Conservation (phyloP, 2,888 invertebrate genomes). For the Petrolisthes cinctipes region DNA sequence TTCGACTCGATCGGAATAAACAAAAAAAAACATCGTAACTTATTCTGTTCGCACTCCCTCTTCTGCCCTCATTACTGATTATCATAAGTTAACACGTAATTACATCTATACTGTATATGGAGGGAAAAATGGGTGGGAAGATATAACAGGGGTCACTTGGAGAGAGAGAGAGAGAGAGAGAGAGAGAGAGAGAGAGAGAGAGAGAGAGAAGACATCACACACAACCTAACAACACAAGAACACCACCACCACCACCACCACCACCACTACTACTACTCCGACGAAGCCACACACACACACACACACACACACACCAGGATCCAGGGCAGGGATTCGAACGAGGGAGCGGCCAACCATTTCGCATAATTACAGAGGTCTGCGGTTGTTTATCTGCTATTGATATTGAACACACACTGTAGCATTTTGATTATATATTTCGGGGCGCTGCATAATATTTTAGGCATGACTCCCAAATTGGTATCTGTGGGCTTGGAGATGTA, state of each 20-base stretch:
- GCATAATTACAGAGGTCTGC: conserved; percentile 50
- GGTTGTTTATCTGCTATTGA: conserved; percentile 60
- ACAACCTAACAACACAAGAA: conserved; percentile 14
- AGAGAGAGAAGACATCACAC: conserved; percentile 2
- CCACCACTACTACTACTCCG: conserved; percentile 16
- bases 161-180: background rate
- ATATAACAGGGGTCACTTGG: background rate
- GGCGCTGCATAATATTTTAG: conserved; percentile 58
- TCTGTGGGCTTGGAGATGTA: conserved; percentile 30
- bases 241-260: conserved; percentile 6
- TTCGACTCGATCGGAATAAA: too few species aligned
- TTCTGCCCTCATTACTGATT: background rate
- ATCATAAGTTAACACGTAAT: conserved; percentile 3
- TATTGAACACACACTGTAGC: conserved; percentile 61
- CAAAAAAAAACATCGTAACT: background rate
- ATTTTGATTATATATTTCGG: conserved; percentile 56
- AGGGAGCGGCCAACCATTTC: conserved; percentile 47
- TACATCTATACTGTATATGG: background rate
- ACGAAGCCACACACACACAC: too few species aligned
- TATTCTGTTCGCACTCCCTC: background rate
- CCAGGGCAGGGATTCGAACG: conserved; percentile 34
- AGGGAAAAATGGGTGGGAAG: background rate
- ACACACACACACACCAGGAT: background rate
- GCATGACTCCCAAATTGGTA: conserved; percentile 57
- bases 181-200: conserved; percentile 1